Evolutionary conservation across 1,140 invertebrate genomes (phyloP), one percentile per base, ranked within the genome.

Genomic region (Heliconius hermathena): DNA sequence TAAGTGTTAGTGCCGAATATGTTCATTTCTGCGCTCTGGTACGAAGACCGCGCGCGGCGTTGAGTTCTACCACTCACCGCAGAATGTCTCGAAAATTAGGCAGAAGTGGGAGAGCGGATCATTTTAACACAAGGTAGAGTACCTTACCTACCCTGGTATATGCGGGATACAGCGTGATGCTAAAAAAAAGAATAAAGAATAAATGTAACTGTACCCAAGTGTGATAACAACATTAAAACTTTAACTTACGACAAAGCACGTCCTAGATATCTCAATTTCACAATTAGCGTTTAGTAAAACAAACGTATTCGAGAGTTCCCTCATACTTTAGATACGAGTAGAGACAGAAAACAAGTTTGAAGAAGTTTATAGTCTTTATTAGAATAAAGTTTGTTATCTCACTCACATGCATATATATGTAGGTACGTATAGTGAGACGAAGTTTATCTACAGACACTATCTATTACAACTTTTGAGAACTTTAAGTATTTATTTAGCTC

Each of bases 361-460:
- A 66, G 60, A 66, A 66, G 60, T 66, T 66, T 66, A 66, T 66
- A 66, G 60, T 66, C 60, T 26, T 66, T 66, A 66, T 29, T 66
- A 66, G 13, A 66, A 66, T 29, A 66, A 66, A 66, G 22, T 66
- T 66, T 26, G 60, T 8, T 66, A 66, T 66, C 60, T 26, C 60
- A 66, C 22, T 29, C 4, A 26, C 8, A 52, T 46, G 16, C 13
- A 46, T 46, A 13, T 46, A 46, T 46, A 16, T 4, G 41, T 46
- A 46, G 11, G 41, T 46, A 46, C 49, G 54, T 57, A 57, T 11
- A 66, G 22, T 66, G 26, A 13, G 26, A 29, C 26, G 16, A 29
- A 66, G 60, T 66, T 66, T 26, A 66, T 66, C 26, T 26, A 11
- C 8, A 13, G 9, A 66, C 60, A 66, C 60, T 29, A 66, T 66